phyloP scores from a whole-genome alignment of 2,888 invertebrate species.

The Leptopterna dolabrata region DNA sequence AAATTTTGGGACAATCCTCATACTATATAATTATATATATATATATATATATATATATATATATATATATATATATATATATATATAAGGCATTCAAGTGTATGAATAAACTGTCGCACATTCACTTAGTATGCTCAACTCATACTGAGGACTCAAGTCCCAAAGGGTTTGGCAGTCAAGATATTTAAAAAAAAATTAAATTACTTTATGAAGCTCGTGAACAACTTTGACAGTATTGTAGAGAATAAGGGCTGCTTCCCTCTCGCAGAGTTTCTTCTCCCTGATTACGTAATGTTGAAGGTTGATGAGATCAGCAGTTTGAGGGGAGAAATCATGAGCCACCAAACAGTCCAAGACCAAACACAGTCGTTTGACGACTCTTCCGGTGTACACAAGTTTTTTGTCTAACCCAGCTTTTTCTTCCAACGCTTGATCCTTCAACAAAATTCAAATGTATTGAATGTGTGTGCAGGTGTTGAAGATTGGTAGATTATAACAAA shows the following conservation, averaged over 20 bases:
- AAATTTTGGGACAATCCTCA: too few species aligned
- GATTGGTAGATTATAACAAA: too few species aligned
- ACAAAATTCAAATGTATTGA: slow-evolving; percentile 54
- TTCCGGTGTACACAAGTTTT: slow-evolving; percentile 71
- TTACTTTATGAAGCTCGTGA: slow-evolving; percentile 78
- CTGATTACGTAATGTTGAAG: slow-evolving; percentile 81
- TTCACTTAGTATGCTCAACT: too few species aligned
- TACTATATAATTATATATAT: too few species aligned
- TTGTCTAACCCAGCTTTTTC: slow-evolving; percentile 70
- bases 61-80: too few species aligned
- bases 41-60: too few species aligned
- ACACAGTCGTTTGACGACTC: slow-evolving; percentile 73
- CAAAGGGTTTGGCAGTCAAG: neutral
- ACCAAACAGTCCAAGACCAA: slow-evolving; percentile 80
- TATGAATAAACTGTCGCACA: neutral
- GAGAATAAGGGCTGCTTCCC: slow-evolving; percentile 79
- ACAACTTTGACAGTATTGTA: slow-evolving; percentile 80
- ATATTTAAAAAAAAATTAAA: neutral
- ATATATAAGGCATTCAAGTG: neutral
- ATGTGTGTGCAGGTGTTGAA: slow-evolving; percentile 44
- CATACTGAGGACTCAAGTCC: too few species aligned
- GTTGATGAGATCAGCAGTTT: slow-evolving; percentile 73
- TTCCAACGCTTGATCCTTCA: slow-evolving; percentile 77
- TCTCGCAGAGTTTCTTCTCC: slow-evolving; percentile 80
- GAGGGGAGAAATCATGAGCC: slow-evolving; percentile 74